Evolutionary conservation across 2,113 vertebrate species (phyloP).

Genomic region (Entelurus aequoreus): DNA sequence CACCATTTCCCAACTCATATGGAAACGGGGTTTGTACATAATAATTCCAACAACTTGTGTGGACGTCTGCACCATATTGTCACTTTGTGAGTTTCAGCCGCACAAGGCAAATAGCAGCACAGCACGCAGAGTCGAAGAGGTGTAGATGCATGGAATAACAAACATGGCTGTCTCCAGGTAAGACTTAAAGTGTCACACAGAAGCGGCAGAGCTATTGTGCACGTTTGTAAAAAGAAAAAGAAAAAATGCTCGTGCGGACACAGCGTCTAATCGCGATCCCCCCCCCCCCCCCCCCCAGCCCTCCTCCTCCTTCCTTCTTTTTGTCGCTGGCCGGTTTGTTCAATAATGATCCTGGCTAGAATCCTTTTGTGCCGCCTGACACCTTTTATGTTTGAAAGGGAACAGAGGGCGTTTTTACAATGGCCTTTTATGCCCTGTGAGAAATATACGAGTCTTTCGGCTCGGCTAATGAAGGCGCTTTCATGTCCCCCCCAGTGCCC

Average conservation of each 20-base stretch:
- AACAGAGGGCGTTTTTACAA: constrained; percentile 69
- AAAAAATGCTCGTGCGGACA: neutral
- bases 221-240: too few relatives aligned
- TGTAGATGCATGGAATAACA: neutral
- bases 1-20: too few relatives aligned
- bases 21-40: too few relatives aligned
- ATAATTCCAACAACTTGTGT: too few relatives aligned
- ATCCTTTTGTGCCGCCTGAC: constrained; percentile 66
- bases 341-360: constrained; percentile 60
- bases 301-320: constrained; percentile 13
- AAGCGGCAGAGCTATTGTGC: too few relatives aligned
- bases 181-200: too few relatives aligned
- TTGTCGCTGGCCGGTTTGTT: constrained; percentile 34
- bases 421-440: constrained; percentile 69
- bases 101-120: neutral
- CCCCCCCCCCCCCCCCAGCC: constrained; percentile 25
- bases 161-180: neutral
- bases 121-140: neutral
- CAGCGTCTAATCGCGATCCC: constrained; percentile 49
- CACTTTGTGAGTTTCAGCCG: too few relatives aligned
- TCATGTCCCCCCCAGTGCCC: constrained; percentile 42
- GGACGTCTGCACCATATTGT: too few relatives aligned
- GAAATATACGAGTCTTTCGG: constrained; percentile 70
- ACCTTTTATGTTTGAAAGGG: constrained; percentile 68
- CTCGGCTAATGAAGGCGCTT: constrained; percentile 64